Evolutionary conservation across 2,888 invertebrate genomes (phyloP), one percentile per base, ranked within the genome.

Genomic region (Nemapogon koenigi): DNA sequence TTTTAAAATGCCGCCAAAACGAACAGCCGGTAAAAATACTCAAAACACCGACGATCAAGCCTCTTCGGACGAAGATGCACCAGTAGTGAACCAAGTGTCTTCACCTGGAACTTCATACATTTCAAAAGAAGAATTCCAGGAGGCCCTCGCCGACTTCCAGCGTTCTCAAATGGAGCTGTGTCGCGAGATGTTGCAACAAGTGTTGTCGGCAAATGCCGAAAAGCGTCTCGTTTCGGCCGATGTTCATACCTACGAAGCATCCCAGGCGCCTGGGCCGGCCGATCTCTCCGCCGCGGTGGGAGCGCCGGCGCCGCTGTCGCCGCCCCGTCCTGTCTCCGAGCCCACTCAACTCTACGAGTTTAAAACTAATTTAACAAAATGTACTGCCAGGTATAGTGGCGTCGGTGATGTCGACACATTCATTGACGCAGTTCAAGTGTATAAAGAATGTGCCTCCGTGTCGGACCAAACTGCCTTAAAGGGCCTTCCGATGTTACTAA

Each of bases 381-480:
- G 22, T 22, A 22, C 22, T 22, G 22, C 22, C 10, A 22, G 22
- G 22, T 22, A 22, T 10, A 22, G 22, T 10, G 22, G 22, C 22
- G 25, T 41, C 3, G 42, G 43, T 13, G 41, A 11, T 15, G 14
- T 48, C 6, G 45, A 46, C 14, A 45, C 46, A 0, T 48, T 48
- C 29, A 37, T 48, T 14, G 48, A 46, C 31, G 32, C 41, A 3
- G 27, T 38, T 11, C 22, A 35, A 13, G 26, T 30, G 3, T 46
- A 38, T 26, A 42, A 45, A n/a, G 45, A 45, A 7, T 48, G 48
- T 25, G 30, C 44, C 6, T 18, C 14, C 10, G 36, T 49, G 8
- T 39, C 16, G 14, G 48, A 51, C 14, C 44, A 44, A 3, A 39
- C 43, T 15, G 47, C 47, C 0, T 39, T 49, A 1, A 41, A 44